Percentiles rank a stretch among this genome's conserved stretches.
phyloP scores from a whole-genome alignment of 2,113 vertebrate genomes.

The Toxotes jaculatrix region DNA sequence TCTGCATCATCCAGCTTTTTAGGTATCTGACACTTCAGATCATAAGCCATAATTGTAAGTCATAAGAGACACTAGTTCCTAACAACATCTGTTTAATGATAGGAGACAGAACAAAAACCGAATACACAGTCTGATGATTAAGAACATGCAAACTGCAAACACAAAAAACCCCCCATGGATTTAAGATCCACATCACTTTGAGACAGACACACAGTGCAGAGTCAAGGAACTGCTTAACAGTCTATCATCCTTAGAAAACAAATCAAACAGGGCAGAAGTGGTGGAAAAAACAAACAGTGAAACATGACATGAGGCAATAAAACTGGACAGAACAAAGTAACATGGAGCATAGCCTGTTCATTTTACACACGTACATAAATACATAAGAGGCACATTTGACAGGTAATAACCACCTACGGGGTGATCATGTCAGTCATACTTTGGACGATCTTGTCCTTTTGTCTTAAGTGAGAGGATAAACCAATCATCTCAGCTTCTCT shows the following conservation, averaged over 20 bases:
- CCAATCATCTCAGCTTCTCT: constrained; percentile 14
- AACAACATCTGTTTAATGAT: constrained; percentile 74
- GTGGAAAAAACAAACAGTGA: constrained; percentile 28
- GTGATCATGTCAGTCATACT: constrained; percentile 51
- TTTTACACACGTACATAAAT: constrained; percentile 66
- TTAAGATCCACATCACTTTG: constrained; percentile 27
- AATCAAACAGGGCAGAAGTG: constrained; percentile 17
- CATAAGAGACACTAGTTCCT: not conserved
- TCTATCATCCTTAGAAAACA: constrained; percentile 45
- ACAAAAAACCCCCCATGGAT: constrained; percentile 13
- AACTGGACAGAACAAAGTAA: not conserved
- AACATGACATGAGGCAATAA: constrained; percentile 26
- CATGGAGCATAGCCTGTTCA: constrained; percentile 39
- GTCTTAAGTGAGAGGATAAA: constrained; percentile 33
- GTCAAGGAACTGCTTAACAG: constrained; percentile 35
- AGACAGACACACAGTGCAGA: constrained; percentile 45
- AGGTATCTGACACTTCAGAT: not conserved
- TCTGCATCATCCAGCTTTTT: not conserved
- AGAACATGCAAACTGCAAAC: constrained; percentile 73
- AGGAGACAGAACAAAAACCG: constrained; percentile 48
- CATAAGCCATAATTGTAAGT: not conserved
- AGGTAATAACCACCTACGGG: constrained; percentile 49
- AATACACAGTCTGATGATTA: constrained; percentile 63
- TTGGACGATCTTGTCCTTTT: constrained; percentile 32
- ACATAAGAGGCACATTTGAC: constrained; percentile 73